phyloP scores from a whole-genome alignment of 2,113 vertebrate species.

The Nibea coibor region DNA sequence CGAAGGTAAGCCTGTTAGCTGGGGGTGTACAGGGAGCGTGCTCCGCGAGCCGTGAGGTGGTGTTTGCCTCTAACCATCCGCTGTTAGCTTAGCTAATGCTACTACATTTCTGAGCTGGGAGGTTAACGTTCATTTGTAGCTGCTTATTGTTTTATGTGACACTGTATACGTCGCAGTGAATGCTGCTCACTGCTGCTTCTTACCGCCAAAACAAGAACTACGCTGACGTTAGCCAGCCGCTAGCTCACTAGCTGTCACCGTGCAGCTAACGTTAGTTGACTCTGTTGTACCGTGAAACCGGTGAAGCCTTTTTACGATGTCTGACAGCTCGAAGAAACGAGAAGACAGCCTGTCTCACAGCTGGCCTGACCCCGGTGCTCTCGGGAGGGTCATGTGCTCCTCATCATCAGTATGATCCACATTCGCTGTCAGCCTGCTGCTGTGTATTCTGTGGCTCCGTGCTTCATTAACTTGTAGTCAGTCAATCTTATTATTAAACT shows the following conservation, averaged over 20 bases:
- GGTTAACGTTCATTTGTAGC: too few species aligned
- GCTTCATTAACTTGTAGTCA: not conserved
- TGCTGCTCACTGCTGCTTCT: not conserved
- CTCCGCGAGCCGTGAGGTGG: rapidly evolving
- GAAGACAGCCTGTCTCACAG: not conserved
- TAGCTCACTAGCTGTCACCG: not conserved
- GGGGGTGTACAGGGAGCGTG: not conserved
- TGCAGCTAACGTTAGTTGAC: not conserved
- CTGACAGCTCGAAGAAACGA: not conserved
- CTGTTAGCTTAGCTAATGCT: slow-evolving; percentile 34
- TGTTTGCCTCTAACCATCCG: not conserved
- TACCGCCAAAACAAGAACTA: not conserved
- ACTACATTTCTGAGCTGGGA: too few species aligned
- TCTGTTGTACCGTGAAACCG: not conserved
- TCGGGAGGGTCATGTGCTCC: not conserved
- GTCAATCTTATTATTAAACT: not conserved
- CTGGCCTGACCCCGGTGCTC: not conserved
- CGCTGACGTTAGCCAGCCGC: not conserved
- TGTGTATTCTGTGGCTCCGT: not conserved
- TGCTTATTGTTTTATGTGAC: too few species aligned
- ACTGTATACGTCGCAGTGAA: not conserved
- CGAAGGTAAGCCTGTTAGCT: not conserved
- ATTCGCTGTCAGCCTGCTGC: too few species aligned
- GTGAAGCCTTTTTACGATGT: too few species aligned
- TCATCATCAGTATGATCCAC: not conserved